phyloP scores from a whole-genome alignment of 2,888 invertebrate species.

The Ophion slaviceki region DNA sequence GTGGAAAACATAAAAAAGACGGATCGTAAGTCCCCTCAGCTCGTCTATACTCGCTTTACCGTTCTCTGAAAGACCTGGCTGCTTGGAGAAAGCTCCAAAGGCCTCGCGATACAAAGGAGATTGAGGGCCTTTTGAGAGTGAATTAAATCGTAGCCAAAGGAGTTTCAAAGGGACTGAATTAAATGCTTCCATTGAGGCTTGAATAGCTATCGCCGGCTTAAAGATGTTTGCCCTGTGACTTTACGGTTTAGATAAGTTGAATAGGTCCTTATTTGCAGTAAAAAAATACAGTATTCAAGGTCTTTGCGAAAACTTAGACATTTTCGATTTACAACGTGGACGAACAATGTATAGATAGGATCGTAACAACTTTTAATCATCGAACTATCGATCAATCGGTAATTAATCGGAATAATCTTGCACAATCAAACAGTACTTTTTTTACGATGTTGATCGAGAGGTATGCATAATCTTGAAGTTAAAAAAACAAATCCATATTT shows the following conservation, averaged over 20 bases:
- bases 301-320: neutral
- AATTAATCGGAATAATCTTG: neutral
- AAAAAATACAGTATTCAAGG: neutral
- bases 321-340: neutral
- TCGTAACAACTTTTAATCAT: neutral
- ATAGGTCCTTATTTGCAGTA: conserved; percentile 1
- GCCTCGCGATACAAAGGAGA: conserved; percentile 14
- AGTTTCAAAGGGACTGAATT: conserved; percentile 25
- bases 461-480: no score
- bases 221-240: neutral
- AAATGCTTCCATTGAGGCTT: neutral
- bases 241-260: conserved; percentile 17
- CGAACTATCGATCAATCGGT: neutral
- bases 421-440: neutral
- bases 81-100: neutral
- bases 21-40: neutral
- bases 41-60: neutral
- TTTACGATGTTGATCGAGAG: no score
- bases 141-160: conserved; percentile 19
- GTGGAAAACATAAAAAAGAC: neutral
- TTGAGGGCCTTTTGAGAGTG: conserved; percentile 20
- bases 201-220: neutral
- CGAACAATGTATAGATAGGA: neutral
- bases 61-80: neutral
- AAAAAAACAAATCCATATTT: no score